Conservation (phyloP, 2,113 vertebrate genomes). For the Phalacrocorax aristotelis region DNA sequence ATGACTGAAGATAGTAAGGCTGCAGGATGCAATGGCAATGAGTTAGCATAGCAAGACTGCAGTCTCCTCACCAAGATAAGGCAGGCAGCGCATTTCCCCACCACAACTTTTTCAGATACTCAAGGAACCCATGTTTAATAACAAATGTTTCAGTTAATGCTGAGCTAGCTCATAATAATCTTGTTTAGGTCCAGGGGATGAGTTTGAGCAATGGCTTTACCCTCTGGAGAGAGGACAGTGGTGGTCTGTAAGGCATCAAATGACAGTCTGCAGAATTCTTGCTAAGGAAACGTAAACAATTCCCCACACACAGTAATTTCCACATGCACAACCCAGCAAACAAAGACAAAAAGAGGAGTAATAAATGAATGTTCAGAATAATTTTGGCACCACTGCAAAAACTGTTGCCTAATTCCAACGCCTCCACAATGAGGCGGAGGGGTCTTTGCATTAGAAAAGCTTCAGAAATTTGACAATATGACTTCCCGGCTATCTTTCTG, state of each 20-base stretch:
- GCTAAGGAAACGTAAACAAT: background rate
- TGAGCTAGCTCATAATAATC: background rate
- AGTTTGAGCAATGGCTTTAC: background rate
- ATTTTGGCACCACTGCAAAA: background rate
- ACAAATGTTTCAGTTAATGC: background rate
- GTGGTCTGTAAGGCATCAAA: background rate
- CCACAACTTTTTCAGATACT: background rate
- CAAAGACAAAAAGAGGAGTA: background rate
- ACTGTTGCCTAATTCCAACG: background rate
- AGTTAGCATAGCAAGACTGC: background rate
- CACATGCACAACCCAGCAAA: background rate
- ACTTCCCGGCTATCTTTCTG: background rate
- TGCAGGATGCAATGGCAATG: background rate
- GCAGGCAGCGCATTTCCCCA: background rate
- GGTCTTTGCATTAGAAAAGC: background rate
- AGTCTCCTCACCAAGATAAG: background rate
- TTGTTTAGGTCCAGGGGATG: background rate
- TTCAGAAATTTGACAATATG: background rate
- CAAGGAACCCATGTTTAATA: background rate
- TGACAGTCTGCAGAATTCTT: background rate
- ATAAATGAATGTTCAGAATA: background rate
- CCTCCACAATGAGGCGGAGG: rapidly evolving
- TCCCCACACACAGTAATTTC: background rate
- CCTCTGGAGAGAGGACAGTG: background rate
- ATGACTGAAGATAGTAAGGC: background rate